phyloP scores from a whole-genome alignment of 2,113 vertebrate species.

The Struthidea cinerea region DNA sequence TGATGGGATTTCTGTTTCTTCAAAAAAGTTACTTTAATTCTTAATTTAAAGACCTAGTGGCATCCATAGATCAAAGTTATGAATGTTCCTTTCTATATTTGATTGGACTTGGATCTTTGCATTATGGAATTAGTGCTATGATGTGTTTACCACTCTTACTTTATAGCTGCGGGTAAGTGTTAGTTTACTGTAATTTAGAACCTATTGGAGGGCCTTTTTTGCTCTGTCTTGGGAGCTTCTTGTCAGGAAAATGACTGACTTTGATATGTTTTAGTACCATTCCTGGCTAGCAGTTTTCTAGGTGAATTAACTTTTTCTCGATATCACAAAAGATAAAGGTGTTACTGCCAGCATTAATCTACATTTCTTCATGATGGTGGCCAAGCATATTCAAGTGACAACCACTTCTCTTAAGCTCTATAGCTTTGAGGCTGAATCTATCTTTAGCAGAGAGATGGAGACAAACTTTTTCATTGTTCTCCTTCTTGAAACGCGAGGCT shows the following conservation, averaged over 20 bases:
- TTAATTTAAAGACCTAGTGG: background rate
- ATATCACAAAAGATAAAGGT: background rate
- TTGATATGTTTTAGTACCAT: background rate
- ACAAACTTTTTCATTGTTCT: background rate
- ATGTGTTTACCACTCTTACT: background rate
- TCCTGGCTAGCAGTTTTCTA: background rate
- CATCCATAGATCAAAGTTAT: background rate
- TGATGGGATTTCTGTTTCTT: background rate
- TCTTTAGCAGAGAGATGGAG: background rate
- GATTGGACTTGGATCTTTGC: background rate
- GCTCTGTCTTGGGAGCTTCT: background rate
- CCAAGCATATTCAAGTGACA: background rate
- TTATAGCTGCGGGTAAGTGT: background rate
- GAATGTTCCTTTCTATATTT: background rate
- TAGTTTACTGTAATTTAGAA: background rate
- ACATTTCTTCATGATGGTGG: background rate
- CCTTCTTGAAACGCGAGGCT: background rate
- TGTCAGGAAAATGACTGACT: background rate
- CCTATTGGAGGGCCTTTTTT: background rate
- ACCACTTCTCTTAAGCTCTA: background rate
- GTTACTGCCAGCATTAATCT: background rate
- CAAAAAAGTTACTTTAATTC: background rate
- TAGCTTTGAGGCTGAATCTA: background rate
- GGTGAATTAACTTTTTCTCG: background rate
- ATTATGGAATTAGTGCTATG: background rate